Base-by-base conservation (phyloP, 2,888 invertebrate genomes). In the Philereme vetulata region DNA sequence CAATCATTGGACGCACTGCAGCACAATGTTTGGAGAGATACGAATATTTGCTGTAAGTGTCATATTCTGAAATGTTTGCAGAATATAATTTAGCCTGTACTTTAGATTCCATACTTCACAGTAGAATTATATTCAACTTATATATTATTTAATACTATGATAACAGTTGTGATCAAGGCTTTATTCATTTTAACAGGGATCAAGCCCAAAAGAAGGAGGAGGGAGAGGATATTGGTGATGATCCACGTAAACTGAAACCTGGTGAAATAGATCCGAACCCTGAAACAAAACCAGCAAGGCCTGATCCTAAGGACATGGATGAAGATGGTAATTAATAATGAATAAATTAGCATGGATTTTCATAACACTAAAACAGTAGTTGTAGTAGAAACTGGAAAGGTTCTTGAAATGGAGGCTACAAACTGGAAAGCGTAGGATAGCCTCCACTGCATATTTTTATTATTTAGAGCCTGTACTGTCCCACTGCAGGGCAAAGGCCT, bases 201-300 rank as follows among this genome's bases (percentile, higher is more conserved):
- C 98, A 98, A 93, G 98, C 98, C 0, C 98, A 99, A 82, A 97
- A 97, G 76, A 98, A 98, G 78, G 98, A 98, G 82, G 98, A 98
- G 85, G 98, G 97, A 4, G 98, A 97, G 73, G 98, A 98, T 88
- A 94, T 95, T 62, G 95, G 95, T 40, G 98, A 98, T 89, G 99
- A 99, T 88, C 99, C 99, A 0, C 94, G 99, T 40, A 99, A 99
- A 84, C 93, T 99, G 45, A 98, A 98, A 82, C 99, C 99, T 0
- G 99, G 99, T 34, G 99, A 99, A 93, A 99, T 99, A 77, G 99
- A 99, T 91, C 99, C 99, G 0, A 99, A 99, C 90, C 99, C 99
- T 7, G 99, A 99, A 90, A 99, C 99, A 0, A 99, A 99, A 86
- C 99, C 99, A 4, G 99, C 99, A 0, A 93, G 99, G 52, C 99